A percentile compares a stretch with the other conserved stretches of the same genome.
Conservation (phyloP, 2,888 invertebrate species). For the Aspidiotus destructor region DNA sequence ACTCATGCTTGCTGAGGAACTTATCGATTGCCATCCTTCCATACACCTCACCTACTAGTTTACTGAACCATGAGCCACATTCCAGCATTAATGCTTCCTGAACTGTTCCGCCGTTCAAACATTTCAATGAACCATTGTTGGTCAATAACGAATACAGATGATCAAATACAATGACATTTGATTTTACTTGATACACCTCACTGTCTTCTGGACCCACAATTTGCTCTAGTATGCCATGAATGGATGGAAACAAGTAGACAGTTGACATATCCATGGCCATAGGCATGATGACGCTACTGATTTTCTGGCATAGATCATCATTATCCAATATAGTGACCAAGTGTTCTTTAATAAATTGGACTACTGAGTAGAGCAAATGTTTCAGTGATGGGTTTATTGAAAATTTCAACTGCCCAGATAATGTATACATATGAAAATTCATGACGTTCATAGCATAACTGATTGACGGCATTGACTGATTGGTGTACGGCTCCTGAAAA, state of each 20-base stretch:
- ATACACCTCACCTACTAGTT: slow-evolving; percentile 68
- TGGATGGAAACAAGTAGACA: slow-evolving; percentile 60
- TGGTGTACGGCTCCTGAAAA: slow-evolving; percentile 19
- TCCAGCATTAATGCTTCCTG: slow-evolving; percentile 23
- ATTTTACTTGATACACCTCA: slow-evolving; percentile 29
- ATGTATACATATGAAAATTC: slow-evolving; percentile 53
- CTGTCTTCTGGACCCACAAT: slow-evolving; percentile 36
- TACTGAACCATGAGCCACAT: slow-evolving; percentile 73
- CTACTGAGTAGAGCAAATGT: slow-evolving; percentile 53
- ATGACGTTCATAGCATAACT: slow-evolving; percentile 70
- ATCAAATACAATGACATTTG: slow-evolving; percentile 51
- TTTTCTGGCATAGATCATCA: slow-evolving; percentile 51
- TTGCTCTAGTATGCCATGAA: slow-evolving; percentile 53
- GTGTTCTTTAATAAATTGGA: slow-evolving; percentile 56
- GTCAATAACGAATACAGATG: slow-evolving; percentile 60
- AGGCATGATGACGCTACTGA: slow-evolving; percentile 61
- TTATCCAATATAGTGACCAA: slow-evolving; percentile 50
- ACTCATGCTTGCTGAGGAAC: slow-evolving; percentile 53
- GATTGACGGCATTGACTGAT: slow-evolving; percentile 58
- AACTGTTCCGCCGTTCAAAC: slow-evolving; percentile 34
- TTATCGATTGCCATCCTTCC: slow-evolving; percentile 72
- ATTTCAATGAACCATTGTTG: slow-evolving; percentile 46
- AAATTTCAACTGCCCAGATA: slow-evolving; percentile 52
- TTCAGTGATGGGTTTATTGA: slow-evolving; percentile 49
- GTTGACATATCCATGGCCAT: slow-evolving; percentile 66